Conservation (phyloP, 2,113 vertebrate species). For the Ancistrus triradiatus region DNA sequence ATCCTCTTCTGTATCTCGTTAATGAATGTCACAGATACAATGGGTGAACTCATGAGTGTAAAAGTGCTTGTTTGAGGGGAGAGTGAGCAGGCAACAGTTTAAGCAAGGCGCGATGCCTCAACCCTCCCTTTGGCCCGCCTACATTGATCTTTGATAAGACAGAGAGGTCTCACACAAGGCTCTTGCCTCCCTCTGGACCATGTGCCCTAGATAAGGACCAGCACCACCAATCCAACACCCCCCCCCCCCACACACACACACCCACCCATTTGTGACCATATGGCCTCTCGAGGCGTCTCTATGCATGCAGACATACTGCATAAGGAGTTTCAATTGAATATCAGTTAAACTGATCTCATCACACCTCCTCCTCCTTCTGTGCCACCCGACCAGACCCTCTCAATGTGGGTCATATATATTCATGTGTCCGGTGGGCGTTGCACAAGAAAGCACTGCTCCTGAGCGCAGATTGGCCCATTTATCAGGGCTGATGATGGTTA, state of each 20-base stretch:
- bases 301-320: conserved; percentile 26
- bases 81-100: conserved; percentile 68
- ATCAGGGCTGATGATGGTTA: conserved; percentile 75
- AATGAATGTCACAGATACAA: conserved; percentile 73
- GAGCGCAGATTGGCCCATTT: conserved; percentile 71
- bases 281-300: conserved; percentile 40
- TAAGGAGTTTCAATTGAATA: conserved; percentile 44
- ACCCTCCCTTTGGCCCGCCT: conserved; percentile 58
- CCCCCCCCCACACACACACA: too few species aligned
- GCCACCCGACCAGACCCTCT: conserved; percentile 26
- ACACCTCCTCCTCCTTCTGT: conserved; percentile 14
- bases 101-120: conserved; percentile 62
- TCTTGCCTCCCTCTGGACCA: conserved; percentile 63
- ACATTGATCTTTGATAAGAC: conserved; percentile 66
- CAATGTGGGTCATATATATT: conserved; percentile 47
- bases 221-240: too few species aligned
- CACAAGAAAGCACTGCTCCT: conserved; percentile 15
- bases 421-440: conserved; percentile 47
- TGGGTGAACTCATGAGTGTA: conserved; percentile 75
- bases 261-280: conserved; percentile 39
- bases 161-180: conserved; percentile 62
- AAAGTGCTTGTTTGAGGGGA: conserved; percentile 57
- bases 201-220: conserved; percentile 47
- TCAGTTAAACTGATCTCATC: conserved; percentile 28
- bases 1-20: conserved; percentile 70